Evolutionary conservation across 1,140 invertebrate genomes (phyloP).

Genomic region (Archegozetes longisetosus): DNA sequence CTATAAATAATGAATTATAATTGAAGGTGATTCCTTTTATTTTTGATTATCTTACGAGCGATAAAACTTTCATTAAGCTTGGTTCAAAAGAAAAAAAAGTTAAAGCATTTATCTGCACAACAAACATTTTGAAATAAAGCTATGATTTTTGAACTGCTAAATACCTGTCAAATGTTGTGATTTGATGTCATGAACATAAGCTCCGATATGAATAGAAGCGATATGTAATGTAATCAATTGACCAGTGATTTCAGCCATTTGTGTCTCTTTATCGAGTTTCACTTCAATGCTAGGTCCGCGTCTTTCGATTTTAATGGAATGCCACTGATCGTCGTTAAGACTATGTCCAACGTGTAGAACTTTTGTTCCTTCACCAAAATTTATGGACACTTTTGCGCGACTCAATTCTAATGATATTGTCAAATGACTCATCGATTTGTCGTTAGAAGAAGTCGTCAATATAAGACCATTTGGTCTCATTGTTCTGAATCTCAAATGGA

Average conservation of each 20-base stretch:
- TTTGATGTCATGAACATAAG: constrained; percentile 41
- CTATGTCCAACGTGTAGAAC: constrained; percentile 56
- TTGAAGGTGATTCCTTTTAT: too few species aligned
- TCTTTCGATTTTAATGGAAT: constrained; percentile 68
- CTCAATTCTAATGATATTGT: constrained; percentile 66
- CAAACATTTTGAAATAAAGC: too few species aligned
- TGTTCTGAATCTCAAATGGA: constrained; percentile 72
- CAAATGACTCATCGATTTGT: constrained; percentile 56
- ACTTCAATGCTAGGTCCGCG: constrained; percentile 63
- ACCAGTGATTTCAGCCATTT: constrained; percentile 60
- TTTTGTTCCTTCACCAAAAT: constrained; percentile 69
- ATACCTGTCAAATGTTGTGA: too few species aligned
- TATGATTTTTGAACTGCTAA: too few species aligned
- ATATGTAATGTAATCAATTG: constrained; percentile 59
- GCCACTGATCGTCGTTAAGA: constrained; percentile 85
- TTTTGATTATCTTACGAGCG: too few species aligned
- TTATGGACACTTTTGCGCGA: constrained; percentile 55
- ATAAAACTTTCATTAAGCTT: too few species aligned
- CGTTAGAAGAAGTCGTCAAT: constrained; percentile 48
- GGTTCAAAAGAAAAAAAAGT: too few species aligned
- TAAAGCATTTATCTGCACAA: too few species aligned
- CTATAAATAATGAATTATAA: too few species aligned
- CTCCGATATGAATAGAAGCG: constrained; percentile 55
- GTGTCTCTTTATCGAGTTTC: constrained; percentile 61
- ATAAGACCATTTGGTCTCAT: constrained; percentile 42